Evolutionary conservation across 2,888 invertebrate species (phyloP), one percentile per base, ranked within the genome.

Genomic region (Cephus spinipes): DNA sequence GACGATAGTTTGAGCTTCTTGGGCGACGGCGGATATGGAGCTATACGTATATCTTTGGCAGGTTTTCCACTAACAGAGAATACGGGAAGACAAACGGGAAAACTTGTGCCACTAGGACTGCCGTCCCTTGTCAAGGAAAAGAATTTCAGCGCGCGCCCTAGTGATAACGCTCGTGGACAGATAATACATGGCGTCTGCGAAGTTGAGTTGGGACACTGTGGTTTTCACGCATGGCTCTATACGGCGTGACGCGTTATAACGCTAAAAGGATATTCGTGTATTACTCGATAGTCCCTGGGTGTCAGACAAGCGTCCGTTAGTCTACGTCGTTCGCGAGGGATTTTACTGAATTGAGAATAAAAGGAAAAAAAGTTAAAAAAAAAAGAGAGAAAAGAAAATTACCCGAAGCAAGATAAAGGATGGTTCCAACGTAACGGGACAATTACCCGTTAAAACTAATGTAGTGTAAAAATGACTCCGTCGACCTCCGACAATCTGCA

Each of bases 211-310:
- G 55, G 23, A 55, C 55, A 15, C 23, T 1, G 40, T 55, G 55
- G 23, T 55, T 55, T 55, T 55, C 55, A 55, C 55, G 55, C 55
- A 55, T 55, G 23, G 23, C 23, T 55, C 55, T 55, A 23, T 55
- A 23, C 23, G 55, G 9, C 23, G 2, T 55, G 23, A 55, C 55
- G 78, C 81, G 80, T 82, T 81, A 83, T 82, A 83, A 81, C 80
- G 83, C 83, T 87, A 86, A 87, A 87, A 87, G 87, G 87, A 85
- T 86, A 87, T 85, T 84, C 86, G 84, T 87, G 87, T 87, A 86
- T 85, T 85, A 82, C 82, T 80, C 80, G 79, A 80, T 80, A 81
- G 82, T 82, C 81, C 79, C 82, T 78, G 80, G 80, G 80, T 79
- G 79, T 80, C 85, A 79, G 82, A 81, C 81, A 76, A 81, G 80